Evolutionary conservation across 2,113 vertebrate genomes (phyloP), one percentile per base, ranked within the genome.

Genomic region (Coreoperca whiteheadi): DNA sequence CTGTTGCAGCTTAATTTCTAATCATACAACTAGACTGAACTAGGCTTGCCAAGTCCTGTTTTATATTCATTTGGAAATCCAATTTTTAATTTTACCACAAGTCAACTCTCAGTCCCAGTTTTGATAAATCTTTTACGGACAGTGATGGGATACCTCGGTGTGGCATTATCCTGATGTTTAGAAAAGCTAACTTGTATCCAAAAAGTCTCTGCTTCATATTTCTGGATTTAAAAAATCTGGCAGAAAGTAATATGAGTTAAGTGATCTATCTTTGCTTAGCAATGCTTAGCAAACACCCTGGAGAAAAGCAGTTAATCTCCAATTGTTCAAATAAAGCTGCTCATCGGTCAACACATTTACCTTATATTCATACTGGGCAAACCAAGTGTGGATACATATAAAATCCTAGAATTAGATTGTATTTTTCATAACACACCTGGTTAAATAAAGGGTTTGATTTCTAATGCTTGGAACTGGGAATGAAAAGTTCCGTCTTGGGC

Each of bases 221-320:
- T 67, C 60, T 61, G 23, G 54, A 34, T 56, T 71, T 18, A 71
- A 10, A 56, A 64, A 77, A 77, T 53, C 28, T 48, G 57, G 50
- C 74, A 77, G 56, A 77, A 23, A 37, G 37, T 61, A 28, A n/a
- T 28, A 30, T 48, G 51, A 73, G 60, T 80, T 53, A 75, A 80
- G 74, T 23, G 32, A 1, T 78, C 25, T 67, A 78, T 74, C 54
- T 80, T 79, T 74, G 39, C 71, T 61, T 21, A 74, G 78, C 61
- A 80, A 65, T 78, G 30, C 57, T 80, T 72, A 77, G 76, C 72
- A 83, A 80, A 88, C 59, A 75, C 60, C 37, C 51, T 11, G 64
- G 51, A 81, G 59, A 68, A 59, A 78, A 70, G 46, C 69, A 81
- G 46, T 80, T 80, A 74, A 82, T 79, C 66, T 56, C 63, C 41